A percentile compares a stretch with the other conserved stretches of the same genome.
Evolutionary conservation across 1,140 invertebrate species (phyloP).

Genomic region (Daktulosphaira vitifoliae): DNA sequence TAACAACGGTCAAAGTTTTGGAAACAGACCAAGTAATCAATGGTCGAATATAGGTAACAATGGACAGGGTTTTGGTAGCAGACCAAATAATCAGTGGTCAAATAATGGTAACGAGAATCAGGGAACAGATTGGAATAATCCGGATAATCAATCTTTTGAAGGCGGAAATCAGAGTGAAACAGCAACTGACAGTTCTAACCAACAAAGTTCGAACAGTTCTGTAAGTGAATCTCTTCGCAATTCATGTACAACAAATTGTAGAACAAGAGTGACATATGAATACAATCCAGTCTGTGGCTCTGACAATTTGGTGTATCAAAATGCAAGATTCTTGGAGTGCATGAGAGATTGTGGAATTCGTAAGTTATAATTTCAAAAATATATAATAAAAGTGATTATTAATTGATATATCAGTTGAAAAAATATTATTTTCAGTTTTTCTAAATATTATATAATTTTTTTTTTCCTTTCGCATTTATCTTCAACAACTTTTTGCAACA

Average conservation of each 20-base stretch:
- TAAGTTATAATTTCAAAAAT: too few species aligned
- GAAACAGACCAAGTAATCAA: neutral
- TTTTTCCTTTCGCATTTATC: too few species aligned
- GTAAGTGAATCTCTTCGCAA: neutral
- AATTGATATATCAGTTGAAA: too few species aligned
- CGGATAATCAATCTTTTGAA: neutral
- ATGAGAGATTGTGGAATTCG: neutral
- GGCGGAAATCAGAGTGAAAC: neutral
- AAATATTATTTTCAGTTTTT: too few species aligned
- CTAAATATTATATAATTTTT: too few species aligned
- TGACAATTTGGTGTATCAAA: conserved; percentile 1
- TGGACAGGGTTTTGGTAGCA: neutral
- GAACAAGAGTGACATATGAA: neutral
- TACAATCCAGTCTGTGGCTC: conserved; percentile 18
- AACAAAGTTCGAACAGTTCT: neutral
- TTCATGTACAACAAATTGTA: neutral
- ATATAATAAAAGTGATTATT: too few species aligned
- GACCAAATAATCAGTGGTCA: neutral
- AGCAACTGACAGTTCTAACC: neutral
- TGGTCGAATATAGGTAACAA: neutral
- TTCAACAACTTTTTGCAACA: too few species aligned
- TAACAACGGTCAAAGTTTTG: neutral
- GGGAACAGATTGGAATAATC: neutral
- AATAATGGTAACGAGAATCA: neutral
- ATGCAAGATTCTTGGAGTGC: conserved; percentile 1